Evolutionary conservation across 2,797 vertebrate species (phyloP).

Genomic region (Diplodus puntazzo): DNA sequence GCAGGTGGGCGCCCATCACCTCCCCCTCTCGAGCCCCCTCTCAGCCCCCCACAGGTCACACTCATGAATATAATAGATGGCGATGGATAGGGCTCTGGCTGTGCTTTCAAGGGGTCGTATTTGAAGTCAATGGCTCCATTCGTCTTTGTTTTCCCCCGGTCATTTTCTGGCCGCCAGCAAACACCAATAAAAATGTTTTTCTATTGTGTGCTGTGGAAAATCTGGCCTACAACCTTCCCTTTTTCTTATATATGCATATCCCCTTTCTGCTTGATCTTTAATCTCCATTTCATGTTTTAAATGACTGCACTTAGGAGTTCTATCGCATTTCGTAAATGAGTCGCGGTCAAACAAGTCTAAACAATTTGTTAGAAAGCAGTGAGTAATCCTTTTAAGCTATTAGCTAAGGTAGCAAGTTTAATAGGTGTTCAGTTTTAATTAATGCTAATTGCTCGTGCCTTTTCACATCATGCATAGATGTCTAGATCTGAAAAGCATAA

Average conservation of each 20-base stretch:
- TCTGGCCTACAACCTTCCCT: constrained; percentile 17
- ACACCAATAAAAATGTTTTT: constrained; percentile 64
- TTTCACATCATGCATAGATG: constrained; percentile 43
- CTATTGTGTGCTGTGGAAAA: constrained; percentile 32
- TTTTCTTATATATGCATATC: constrained; percentile 12
- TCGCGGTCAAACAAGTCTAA: constrained; percentile 37
- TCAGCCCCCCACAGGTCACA: constrained; percentile 63
- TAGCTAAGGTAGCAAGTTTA: constrained; percentile 60
- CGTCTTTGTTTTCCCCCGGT: constrained; percentile 71
- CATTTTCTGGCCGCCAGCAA: constrained; percentile 66
- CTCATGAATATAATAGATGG: constrained; percentile 79
- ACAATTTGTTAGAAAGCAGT: constrained; percentile 25
- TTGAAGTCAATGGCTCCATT: constrained; percentile 79
- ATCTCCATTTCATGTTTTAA: constrained; percentile 16
- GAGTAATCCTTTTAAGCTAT: constrained; percentile 61
- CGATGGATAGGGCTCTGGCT: constrained; percentile 63
- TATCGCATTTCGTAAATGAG: constrained; percentile 45
- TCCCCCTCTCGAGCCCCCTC: constrained; percentile 29
- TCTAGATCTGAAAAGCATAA: constrained; percentile 45
- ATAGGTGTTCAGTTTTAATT: constrained; percentile 70
- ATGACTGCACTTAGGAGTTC: constrained; percentile 16
- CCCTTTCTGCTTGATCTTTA: not conserved
- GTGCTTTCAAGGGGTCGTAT: constrained; percentile 71
- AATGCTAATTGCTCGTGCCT: constrained; percentile 65
- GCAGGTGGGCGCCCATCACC: constrained; percentile 72